Base-by-base conservation (phyloP, 2,113 vertebrate species). In the Stictonetta naevosa region DNA sequence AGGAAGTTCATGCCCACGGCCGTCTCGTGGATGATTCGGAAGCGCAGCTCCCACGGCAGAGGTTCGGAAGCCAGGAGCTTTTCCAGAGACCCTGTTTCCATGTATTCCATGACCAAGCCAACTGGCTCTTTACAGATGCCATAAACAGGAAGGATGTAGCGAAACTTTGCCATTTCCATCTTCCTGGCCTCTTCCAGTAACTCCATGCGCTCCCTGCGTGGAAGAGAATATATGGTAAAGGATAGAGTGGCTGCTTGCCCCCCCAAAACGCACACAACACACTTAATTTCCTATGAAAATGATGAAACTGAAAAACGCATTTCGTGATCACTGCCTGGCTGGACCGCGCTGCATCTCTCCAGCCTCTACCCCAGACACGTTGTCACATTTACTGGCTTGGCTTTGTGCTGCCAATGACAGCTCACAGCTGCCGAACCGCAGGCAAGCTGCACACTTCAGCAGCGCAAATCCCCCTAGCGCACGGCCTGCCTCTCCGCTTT, bases 1-100 rank as follows among this genome's bases (percentile, higher is more conserved):
- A 99, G 98, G 96, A 99, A 99, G 97, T 99, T 99, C 99, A 99
- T 99, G 63, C 99, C 99, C 97, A 99, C 99, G 0, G 99, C 99
- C 0, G 99, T 99, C 98, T 99, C 99, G 0, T 99, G 99, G 86
- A 99, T 98, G 82, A 99, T 99, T 66, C 99, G 99, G 96, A 99
- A 99, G 40, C 99, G 99, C 67, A 99, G 74, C 21, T 99, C 99
- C 99, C 99, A 99, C 3, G 99, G 99, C 93, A 99, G 96, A 0
- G 98, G 98, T 97, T 99, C 99, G 0, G 98, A 98, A 18, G 98
- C 99, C 97, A 99, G 97, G 33, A 99, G 98, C 72, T 98, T 99
- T 94, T 99, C 99, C 96, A 99, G 96, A 10, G 99, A 99, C 29
- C 99, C 99, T 0, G 99, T 99, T 97, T 99, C 99, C 99, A 99